A percentile compares a stretch with the other conserved stretches of the same genome.
phyloP scores from a whole-genome alignment of 2,797 vertebrate genomes.

The Triplophysa yarkandensis region DNA sequence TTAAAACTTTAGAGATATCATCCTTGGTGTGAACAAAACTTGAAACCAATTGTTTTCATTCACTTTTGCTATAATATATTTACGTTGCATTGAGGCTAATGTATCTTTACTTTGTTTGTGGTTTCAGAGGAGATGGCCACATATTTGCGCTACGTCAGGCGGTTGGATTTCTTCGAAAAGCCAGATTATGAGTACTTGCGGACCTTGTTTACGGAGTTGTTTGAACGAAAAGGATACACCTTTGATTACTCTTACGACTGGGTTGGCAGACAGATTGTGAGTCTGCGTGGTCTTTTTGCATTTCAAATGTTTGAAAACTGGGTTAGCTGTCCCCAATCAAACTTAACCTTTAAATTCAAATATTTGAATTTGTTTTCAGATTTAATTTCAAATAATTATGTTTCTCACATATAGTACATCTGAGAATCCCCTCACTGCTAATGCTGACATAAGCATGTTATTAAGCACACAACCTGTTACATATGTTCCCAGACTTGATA shows the following conservation, averaged over 20 bases:
- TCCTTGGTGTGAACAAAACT: too few species aligned
- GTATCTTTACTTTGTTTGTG: background rate
- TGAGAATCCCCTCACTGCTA: background rate
- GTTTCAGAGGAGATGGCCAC: slow-evolving; percentile 97
- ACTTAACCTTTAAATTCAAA: background rate
- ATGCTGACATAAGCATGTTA: background rate
- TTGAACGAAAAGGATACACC: slow-evolving; percentile 95
- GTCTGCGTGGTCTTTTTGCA: slow-evolving; percentile 61
- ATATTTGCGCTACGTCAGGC: slow-evolving; percentile 93
- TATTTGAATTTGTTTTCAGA: background rate
- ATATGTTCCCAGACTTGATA: too few species aligned
- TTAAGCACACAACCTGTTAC: background rate
- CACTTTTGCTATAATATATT: background rate
- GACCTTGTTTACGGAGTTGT: slow-evolving; percentile 95
- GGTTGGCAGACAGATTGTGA: slow-evolving; percentile 97
- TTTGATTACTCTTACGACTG: slow-evolving; percentile 98
- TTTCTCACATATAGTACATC: background rate
- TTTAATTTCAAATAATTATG: too few species aligned
- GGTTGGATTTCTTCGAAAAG: slow-evolving; percentile 98
- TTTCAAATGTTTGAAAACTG: background rate
- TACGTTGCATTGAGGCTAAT: background rate
- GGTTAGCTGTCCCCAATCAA: background rate
- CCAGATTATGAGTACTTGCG: slow-evolving; percentile 97
- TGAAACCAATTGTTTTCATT: background rate
- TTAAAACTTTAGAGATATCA: too few species aligned